Conservation (phyloP, 2,113 vertebrate genomes). For the Siniperca knerii region DNA sequence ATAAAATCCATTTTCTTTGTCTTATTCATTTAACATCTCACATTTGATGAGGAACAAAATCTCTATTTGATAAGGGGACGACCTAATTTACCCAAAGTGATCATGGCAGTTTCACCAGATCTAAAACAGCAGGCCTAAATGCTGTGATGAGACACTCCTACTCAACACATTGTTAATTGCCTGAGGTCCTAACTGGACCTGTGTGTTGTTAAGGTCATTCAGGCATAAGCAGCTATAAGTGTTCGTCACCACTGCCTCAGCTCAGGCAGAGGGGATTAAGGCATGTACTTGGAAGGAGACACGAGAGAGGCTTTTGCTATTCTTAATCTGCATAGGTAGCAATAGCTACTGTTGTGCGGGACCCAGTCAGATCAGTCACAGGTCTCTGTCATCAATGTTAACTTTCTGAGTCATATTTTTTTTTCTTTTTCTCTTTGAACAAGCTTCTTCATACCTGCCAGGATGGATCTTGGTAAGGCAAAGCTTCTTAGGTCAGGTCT, state of each 20-base stretch:
- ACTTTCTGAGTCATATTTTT: slow-evolving; percentile 28
- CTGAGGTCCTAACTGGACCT: slow-evolving; percentile 26
- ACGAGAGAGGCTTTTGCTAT: slow-evolving; percentile 79
- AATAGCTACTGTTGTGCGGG: slow-evolving; percentile 36
- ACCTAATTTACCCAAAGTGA: background rate
- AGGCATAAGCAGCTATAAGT: slow-evolving; percentile 82
- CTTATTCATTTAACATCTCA: background rate
- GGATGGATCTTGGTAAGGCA: slow-evolving; percentile 95
- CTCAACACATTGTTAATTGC: slow-evolving; percentile 49
- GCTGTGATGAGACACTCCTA: slow-evolving; percentile 26
- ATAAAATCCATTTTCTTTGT: too few relatives aligned
- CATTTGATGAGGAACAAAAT: background rate
- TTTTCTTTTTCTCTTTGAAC: slow-evolving; percentile 1
- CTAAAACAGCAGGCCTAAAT: background rate
- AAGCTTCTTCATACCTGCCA: slow-evolving; percentile 40
- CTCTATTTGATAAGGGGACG: background rate
- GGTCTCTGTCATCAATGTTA: slow-evolving; percentile 45
- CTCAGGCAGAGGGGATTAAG: slow-evolving; percentile 83
- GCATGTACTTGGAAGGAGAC: slow-evolving; percentile 77
- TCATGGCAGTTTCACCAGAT: background rate
- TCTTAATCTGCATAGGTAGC: slow-evolving; percentile 75
- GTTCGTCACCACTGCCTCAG: slow-evolving; percentile 72
- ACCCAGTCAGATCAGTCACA: slow-evolving; percentile 23
- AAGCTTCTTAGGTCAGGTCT: slow-evolving; percentile 92
- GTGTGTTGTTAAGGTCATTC: slow-evolving; percentile 71